Evolutionary conservation across 2,797 vertebrate species (phyloP).

Genomic region (Philypnodon macrostomus): DNA sequence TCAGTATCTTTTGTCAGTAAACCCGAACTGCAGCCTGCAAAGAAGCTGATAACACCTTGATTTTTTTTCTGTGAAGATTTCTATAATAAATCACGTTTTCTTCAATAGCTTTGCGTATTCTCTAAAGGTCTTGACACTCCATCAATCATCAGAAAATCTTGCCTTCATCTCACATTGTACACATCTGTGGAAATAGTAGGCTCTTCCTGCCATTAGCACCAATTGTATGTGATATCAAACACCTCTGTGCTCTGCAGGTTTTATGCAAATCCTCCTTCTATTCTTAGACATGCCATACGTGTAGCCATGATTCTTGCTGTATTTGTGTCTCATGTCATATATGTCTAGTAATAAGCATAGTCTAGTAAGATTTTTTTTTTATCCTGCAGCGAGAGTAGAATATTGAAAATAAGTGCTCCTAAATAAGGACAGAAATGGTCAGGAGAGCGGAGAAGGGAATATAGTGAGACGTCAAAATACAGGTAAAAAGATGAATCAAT

Average conservation of each 20-base stretch:
- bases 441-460: neutral
- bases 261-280: slow-evolving; percentile 47
- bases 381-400: neutral
- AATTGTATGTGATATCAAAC: slow-evolving; percentile 16
- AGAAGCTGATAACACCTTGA: neutral
- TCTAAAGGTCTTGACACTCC: slow-evolving; percentile 7
- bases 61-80: neutral
- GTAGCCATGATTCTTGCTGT: slow-evolving; percentile 4
- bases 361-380: too few relatives aligned
- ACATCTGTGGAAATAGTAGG: slow-evolving; percentile 8
- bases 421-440: neutral
- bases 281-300: slow-evolving; percentile 28
- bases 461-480: slow-evolving; percentile 13
- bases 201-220: slow-evolving; percentile 16
- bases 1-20: neutral
- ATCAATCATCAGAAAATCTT: slow-evolving; percentile 19
- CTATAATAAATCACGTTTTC: neutral
- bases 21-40: neutral
- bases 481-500: slow-evolving; percentile 36
- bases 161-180: slow-evolving; percentile 6
- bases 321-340: slow-evolving; percentile 1
- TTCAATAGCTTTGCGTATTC: neutral
- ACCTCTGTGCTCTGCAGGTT: slow-evolving; percentile 8
- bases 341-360: too few relatives aligned
- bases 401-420: slow-evolving; percentile 4